A percentile compares a stretch with the other conserved stretches of the same genome.
Conservation (phyloP, 2,888 invertebrate genomes). For the Dasypogon diadema region DNA sequence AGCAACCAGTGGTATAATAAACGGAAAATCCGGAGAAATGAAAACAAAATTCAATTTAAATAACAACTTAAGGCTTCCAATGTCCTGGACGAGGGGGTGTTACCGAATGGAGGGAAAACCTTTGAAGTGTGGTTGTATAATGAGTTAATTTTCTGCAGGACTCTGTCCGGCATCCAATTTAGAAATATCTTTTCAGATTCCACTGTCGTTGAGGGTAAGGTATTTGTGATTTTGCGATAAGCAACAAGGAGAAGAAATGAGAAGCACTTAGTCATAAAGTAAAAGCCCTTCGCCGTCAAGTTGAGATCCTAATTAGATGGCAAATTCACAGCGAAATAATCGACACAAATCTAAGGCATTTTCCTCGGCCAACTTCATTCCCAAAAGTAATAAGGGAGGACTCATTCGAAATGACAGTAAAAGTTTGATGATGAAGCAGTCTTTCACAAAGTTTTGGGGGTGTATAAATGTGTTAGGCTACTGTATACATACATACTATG, state of each 20-base stretch:
- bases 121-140: constrained; percentile 26
- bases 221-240: constrained; percentile 23
- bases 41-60: constrained; percentile 48
- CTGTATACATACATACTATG: too few species aligned
- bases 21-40: constrained; percentile 34
- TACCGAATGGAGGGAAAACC: constrained; percentile 25
- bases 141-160: constrained; percentile 31
- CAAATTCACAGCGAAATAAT: constrained; percentile 43
- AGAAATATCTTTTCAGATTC: neutral
- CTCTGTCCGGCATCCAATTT: constrained; percentile 39
- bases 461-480: too few species aligned
- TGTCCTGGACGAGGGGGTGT: neutral
- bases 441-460: too few species aligned
- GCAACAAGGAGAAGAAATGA: constrained; percentile 11
- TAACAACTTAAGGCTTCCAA: constrained; percentile 28
- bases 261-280: constrained; percentile 40
- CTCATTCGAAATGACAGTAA: neutral
- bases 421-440: neutral
- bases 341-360: constrained; percentile 38
- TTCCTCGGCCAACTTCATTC: constrained; percentile 40
- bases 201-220: constrained; percentile 13
- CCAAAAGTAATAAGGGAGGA: constrained; percentile 1
- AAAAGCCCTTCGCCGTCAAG: constrained; percentile 32
- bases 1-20: constrained; percentile 42
- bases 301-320: constrained; percentile 43